Conservation (phyloP, 2,113 vertebrate species). For the Greenwoodochromis staneri region DNA sequence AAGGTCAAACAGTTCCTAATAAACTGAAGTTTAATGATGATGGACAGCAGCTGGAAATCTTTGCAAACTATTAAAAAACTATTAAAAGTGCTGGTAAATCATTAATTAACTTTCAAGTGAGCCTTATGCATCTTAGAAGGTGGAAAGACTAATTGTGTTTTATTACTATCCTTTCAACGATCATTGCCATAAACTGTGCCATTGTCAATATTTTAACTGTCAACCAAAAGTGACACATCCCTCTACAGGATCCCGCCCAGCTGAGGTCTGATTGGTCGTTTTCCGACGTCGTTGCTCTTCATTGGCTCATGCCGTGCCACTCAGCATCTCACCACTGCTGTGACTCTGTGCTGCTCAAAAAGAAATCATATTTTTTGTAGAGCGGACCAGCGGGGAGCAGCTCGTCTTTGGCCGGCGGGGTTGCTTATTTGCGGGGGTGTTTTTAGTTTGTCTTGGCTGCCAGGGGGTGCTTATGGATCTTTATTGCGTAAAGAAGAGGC, state of each 20-base stretch:
- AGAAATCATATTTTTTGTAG: neutral
- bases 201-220: neutral
- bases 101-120: neutral
- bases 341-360: neutral
- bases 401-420: neutral
- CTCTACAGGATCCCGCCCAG: neutral
- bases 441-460: neutral
- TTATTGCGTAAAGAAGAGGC: neutral
- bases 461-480: neutral
- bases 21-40: neutral
- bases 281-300: neutral
- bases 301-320: constrained; percentile 37
- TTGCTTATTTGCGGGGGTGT: neutral
- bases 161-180: neutral
- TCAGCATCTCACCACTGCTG: neutral
- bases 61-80: neutral
- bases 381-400: neutral
- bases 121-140: neutral
- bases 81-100: neutral
- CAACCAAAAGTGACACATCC: neutral
- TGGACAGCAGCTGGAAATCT: neutral
- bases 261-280: constrained; percentile 21
- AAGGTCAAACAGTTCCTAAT: neutral
- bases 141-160: neutral
- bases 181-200: neutral